These are phyloP conservation scores for Xylota segnis DNA, from an alignment of 2,888 invertebrate species.

Conservation along the genomic window DNA sequence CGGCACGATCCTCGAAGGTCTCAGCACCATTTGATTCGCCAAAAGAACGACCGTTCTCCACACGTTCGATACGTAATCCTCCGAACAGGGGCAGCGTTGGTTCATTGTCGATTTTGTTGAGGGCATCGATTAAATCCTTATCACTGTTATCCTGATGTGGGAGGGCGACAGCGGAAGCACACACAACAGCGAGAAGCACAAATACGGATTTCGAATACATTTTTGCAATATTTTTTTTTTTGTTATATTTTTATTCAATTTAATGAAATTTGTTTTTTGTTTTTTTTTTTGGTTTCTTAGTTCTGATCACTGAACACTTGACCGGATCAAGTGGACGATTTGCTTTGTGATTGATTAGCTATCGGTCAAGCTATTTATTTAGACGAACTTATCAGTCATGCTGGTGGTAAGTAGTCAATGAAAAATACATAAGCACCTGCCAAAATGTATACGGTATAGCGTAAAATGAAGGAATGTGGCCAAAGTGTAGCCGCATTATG, in stretches of 20 bases:
- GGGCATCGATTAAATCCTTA: constrained; percentile 84
- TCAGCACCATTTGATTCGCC: constrained; percentile 81
- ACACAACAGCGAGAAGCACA: constrained; percentile 82
- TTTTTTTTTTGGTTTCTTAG: constrained; percentile 71
- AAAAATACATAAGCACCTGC: constrained; percentile 66
- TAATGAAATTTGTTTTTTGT: constrained; percentile 74
- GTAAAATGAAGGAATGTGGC: constrained; percentile 55
- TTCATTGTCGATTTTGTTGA: constrained; percentile 85
- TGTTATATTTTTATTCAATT: constrained; percentile 53
- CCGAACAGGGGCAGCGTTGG: constrained; percentile 84
- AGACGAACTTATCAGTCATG: constrained; percentile 48
- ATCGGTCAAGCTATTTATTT: constrained; percentile 82
- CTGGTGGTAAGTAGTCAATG: constrained; percentile 16
- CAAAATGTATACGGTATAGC: constrained; percentile 58
- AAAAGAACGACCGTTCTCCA: constrained; percentile 82
- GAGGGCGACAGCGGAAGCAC: constrained; percentile 80
- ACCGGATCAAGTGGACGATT: constrained; percentile 82
- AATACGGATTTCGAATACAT: constrained; percentile 83
- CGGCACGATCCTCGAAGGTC: constrained; percentile 85
- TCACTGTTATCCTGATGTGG: constrained; percentile 84
- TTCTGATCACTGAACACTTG: constrained; percentile 80
- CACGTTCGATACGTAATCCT: constrained; percentile 84
- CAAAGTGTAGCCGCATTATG: constrained; percentile 25
- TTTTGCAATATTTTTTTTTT: constrained; percentile 70
- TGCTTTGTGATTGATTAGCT: constrained; percentile 84